These are phyloP conservation scores for Picathartes gymnocephalus DNA, from an alignment of 2,113 vertebrate genomes.

Conservation along the genomic window DNA sequence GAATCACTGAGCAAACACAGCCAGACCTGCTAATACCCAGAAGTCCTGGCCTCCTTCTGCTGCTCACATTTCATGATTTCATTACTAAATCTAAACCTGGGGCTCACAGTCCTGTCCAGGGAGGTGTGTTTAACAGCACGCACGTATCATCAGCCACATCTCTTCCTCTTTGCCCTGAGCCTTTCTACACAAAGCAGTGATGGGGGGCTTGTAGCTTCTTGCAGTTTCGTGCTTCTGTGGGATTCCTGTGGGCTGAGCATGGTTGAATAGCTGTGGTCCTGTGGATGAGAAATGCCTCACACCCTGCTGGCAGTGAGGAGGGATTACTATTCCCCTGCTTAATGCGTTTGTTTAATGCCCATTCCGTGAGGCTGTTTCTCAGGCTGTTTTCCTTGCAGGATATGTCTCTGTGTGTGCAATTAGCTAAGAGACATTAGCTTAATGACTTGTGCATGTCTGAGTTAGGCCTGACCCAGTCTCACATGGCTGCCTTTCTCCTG, in stretches of 20 bases:
- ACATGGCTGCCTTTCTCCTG: conserved; percentile 2
- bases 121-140: background rate
- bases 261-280: background rate
- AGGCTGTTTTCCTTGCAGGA: conserved; percentile 32
- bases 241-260: conserved; percentile 26
- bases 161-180: conserved; percentile 6
- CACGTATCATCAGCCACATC: background rate
- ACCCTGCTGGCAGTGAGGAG: background rate
- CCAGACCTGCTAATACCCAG: conserved; percentile 3
- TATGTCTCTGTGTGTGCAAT: conserved; percentile 15
- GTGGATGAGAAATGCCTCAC: conserved; percentile 41
- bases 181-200: background rate
- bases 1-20: background rate
- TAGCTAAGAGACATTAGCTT: conserved; percentile 41
- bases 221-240: conserved; percentile 39
- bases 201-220: conserved; percentile 26
- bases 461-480: background rate
- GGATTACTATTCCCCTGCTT: conserved; percentile 8
- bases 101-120: background rate
- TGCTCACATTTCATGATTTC: background rate
- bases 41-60: background rate
- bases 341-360: background rate
- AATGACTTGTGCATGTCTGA: conserved; percentile 40
- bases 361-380: conserved; percentile 16
- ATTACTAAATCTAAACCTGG: background rate